Evolutionary conservation across 1,140 invertebrate genomes (phyloP).

Genomic region (Heliothis virescens): DNA sequence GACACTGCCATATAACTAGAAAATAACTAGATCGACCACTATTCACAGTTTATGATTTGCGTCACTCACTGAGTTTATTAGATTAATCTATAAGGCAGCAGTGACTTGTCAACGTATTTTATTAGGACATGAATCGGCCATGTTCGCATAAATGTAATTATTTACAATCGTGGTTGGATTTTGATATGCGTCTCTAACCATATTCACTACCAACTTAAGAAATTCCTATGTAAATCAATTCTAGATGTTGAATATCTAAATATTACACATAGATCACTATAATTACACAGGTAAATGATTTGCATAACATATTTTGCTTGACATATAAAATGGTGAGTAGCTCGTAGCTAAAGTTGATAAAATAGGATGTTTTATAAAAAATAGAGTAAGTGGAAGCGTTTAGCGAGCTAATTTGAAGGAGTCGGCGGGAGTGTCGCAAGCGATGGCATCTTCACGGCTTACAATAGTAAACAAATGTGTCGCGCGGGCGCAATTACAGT

Average conservation of each 20-base stretch:
- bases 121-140: slow-evolving; percentile 47
- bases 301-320: slow-evolving; percentile 16
- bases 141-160: slow-evolving; percentile 47
- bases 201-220: slow-evolving; percentile 41
- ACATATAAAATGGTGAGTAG: slow-evolving; percentile 10
- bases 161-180: slow-evolving; percentile 38
- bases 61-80: slow-evolving; percentile 41
- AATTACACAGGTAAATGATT: slow-evolving; percentile 23
- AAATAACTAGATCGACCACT: slow-evolving; percentile 34
- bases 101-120: slow-evolving; percentile 38
- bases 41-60: slow-evolving; percentile 44
- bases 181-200: slow-evolving; percentile 32
- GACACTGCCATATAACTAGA: slow-evolving; percentile 26
- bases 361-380: slow-evolving; percentile 59
- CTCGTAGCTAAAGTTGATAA: slow-evolving; percentile 21
- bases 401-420: slow-evolving; percentile 81
- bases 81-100: slow-evolving; percentile 45
- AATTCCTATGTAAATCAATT: slow-evolving; percentile 45
- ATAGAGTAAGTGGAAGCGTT: slow-evolving; percentile 65
- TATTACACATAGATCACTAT: slow-evolving; percentile 36
- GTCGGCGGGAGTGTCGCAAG: slow-evolving; percentile 68
- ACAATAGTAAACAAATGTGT: slow-evolving; percentile 85
- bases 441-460: slow-evolving; percentile 84
- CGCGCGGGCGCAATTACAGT: slow-evolving; percentile 79
- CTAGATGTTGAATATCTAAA: slow-evolving; percentile 39